Percentiles rank a stretch among this genome's conserved stretches.
Conservation (phyloP, 2,888 invertebrate genomes). For the Drosophila phalerata region DNA sequence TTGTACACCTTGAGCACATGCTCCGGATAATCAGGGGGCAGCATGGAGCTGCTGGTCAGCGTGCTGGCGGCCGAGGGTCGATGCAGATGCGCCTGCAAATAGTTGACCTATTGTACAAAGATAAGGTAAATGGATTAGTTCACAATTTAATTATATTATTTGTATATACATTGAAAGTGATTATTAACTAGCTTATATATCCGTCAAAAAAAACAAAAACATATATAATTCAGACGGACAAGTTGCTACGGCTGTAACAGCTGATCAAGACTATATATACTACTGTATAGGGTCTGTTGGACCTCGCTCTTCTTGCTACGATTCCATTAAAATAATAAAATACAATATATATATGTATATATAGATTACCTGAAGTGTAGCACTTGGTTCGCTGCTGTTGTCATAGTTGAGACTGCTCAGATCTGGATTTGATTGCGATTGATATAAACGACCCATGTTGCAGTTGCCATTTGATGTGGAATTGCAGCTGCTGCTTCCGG, state of each 20-base stretch:
- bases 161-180: too few species aligned
- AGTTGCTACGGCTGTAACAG: too few species aligned
- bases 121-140: not conserved
- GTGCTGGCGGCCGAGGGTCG: slow-evolving; percentile 79
- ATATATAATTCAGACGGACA: too few species aligned
- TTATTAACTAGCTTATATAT: too few species aligned
- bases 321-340: not conserved
- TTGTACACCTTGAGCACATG: slow-evolving; percentile 98
- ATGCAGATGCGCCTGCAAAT: slow-evolving; percentile 74
- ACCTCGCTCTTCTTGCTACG: too few species aligned
- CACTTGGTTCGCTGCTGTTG: slow-evolving; percentile 85
- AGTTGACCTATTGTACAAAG: slow-evolving; percentile 26
- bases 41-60: slow-evolving; percentile 64
- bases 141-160: too few species aligned
- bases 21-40: slow-evolving; percentile 92
- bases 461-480: slow-evolving; percentile 56
- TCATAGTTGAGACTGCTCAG: slow-evolving; percentile 90
- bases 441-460: slow-evolving; percentile 87
- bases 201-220: too few species aligned
- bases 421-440: slow-evolving; percentile 96
- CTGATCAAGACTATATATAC: too few species aligned
- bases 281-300: too few species aligned
- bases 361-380: slow-evolving; percentile 87
- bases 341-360: not conserved
- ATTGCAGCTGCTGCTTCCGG: slow-evolving; percentile 71